Evolutionary conservation across 2,888 invertebrate species (phyloP).

Genomic region (Oasisia sp.): DNA sequence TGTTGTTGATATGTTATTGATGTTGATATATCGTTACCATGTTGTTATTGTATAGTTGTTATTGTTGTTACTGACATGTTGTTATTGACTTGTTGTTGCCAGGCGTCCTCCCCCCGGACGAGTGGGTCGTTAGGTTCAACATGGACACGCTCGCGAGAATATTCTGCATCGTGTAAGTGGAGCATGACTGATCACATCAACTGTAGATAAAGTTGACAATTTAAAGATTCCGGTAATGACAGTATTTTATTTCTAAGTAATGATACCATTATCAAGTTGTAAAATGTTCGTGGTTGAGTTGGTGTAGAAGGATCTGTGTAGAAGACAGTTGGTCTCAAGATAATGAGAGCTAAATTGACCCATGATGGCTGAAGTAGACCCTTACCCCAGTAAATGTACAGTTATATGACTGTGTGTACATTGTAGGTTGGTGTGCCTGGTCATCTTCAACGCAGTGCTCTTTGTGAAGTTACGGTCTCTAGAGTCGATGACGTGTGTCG

Average conservation of each 20-base stretch:
- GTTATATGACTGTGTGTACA: constrained; percentile 20
- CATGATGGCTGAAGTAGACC: background rate
- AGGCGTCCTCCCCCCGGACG: constrained; percentile 40
- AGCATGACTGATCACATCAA: no score
- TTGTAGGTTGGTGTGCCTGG: constrained; percentile 69
- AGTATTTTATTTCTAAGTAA: no score
- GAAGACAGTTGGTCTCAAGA: no score
- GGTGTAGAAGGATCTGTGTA: no score
- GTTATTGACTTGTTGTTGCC: background rate
- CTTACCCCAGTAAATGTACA: background rate
- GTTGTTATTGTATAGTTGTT: background rate
- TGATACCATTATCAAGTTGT: no score
- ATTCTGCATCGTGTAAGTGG: constrained; percentile 57
- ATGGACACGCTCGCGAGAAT: constrained; percentile 55
- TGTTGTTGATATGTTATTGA: background rate
- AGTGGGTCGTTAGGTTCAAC: constrained; percentile 51
- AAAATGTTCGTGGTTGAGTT: no score
- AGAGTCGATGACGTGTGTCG: constrained; percentile 68
- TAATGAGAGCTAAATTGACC: no score
- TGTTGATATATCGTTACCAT: background rate
- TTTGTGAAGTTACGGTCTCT: constrained; percentile 85
- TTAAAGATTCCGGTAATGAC: background rate
- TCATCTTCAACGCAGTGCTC: constrained; percentile 80
- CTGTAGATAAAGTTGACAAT: background rate
- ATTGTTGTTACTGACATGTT: background rate